A percentile compares a stretch with the other conserved stretches of the same genome.
Conservation (phyloP, 2,797 vertebrate species). For the Sebastes melanostomus region DNA sequence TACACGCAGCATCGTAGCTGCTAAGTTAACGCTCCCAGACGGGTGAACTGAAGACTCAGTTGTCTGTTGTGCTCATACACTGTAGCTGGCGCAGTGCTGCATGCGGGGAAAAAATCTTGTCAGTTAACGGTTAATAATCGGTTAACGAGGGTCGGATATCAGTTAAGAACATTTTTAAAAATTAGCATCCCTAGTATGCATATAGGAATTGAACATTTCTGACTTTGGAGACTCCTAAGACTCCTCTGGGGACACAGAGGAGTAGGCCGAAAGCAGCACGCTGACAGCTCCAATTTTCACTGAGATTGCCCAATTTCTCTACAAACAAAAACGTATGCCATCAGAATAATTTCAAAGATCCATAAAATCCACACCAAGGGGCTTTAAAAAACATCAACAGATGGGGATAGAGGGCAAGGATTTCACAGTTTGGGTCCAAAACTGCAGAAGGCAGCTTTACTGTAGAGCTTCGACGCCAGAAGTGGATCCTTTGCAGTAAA, state of each 20-base stretch:
- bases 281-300: background rate
- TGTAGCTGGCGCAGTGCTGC: too few species aligned
- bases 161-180: too few species aligned
- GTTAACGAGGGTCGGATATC: too few species aligned
- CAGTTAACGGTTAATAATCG: too few species aligned
- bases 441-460: constrained; percentile 11
- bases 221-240: too few species aligned
- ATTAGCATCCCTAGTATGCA: too few species aligned
- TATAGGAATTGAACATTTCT: background rate
- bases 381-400: background rate
- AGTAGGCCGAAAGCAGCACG: background rate
- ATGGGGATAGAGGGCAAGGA: background rate
- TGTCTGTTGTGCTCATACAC: too few species aligned
- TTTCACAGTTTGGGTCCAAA: background rate
- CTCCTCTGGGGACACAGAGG: background rate
- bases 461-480: background rate
- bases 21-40: too few species aligned
- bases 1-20: too few species aligned
- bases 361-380: background rate
- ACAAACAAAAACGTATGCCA: background rate
- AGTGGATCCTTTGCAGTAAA: constrained; percentile 33
- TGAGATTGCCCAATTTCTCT: background rate
- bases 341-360: background rate
- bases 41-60: too few species aligned
- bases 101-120: too few species aligned